A percentile compares a stretch with the other conserved stretches of the same genome.
Conservation (phyloP, 1,140 invertebrate genomes). For the Cotesia typhae region DNA sequence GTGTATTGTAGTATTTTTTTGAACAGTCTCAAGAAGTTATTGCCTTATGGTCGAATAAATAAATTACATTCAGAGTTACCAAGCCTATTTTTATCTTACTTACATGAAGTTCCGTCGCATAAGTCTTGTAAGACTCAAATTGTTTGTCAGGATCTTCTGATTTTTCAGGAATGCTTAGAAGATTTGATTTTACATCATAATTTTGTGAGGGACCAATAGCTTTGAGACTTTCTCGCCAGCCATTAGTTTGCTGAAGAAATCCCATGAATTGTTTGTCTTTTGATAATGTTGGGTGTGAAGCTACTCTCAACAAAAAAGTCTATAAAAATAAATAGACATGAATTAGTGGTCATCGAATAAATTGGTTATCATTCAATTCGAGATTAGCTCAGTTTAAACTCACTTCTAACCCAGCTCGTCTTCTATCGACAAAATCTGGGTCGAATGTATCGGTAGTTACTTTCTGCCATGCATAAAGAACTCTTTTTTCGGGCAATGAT, state of each 20-base stretch:
- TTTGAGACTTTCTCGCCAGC: slow-evolving; percentile 80
- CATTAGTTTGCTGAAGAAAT: slow-evolving; percentile 79
- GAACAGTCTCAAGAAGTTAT: no score
- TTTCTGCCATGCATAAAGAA: slow-evolving; percentile 84
- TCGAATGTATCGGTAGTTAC: slow-evolving; percentile 81
- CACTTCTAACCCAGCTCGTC: slow-evolving; percentile 79
- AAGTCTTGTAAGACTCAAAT: slow-evolving; percentile 81
- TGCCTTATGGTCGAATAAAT: no score
- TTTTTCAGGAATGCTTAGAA: slow-evolving; percentile 77
- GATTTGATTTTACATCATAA: slow-evolving; percentile 81
- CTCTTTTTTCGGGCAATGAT: slow-evolving; percentile 83
- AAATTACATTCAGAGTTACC: neutral
- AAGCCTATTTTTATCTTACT: slow-evolving; percentile 51
- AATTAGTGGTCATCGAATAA: no score
- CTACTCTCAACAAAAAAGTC: slow-evolving; percentile 81
- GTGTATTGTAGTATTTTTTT: no score
- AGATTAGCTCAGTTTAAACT: slow-evolving; percentile 16
- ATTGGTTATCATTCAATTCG: no score
- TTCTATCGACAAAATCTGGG: slow-evolving; percentile 85
- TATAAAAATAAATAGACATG: slow-evolving; percentile 46
- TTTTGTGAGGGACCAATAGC: slow-evolving; percentile 76
- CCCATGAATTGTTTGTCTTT: slow-evolving; percentile 79
- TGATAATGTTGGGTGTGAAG: slow-evolving; percentile 78
- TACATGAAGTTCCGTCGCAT: slow-evolving; percentile 78
- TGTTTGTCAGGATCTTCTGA: slow-evolving; percentile 77